Percentiles rank a stretch among this genome's conserved stretches.
Conservation (phyloP, 2,888 invertebrate genomes). For the Choreutis nemorana region DNA sequence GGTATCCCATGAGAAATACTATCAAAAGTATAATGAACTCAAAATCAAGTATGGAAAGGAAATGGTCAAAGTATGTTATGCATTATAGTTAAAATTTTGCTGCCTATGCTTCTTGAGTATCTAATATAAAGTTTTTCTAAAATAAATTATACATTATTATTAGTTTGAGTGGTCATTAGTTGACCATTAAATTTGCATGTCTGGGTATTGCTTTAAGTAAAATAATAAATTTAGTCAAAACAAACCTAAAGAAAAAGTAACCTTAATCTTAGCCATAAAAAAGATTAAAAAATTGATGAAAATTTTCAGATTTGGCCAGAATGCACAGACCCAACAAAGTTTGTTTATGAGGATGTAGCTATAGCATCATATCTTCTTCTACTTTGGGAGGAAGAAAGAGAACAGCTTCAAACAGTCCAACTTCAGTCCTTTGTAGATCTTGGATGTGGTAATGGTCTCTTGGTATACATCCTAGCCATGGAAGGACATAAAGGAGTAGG, state of each 20-base stretch:
- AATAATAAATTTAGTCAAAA: not conserved
- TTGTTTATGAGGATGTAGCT: conserved; percentile 95
- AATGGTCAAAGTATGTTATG: conserved; percentile 76
- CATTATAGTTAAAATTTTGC: too few species aligned
- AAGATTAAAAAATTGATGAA: not conserved
- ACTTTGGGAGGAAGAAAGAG: conserved; percentile 74
- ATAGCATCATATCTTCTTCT: conserved; percentile 88
- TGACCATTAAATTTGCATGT: not conserved
- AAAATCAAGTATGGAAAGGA: conserved; percentile 81
- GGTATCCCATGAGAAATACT: conserved; percentile 74
- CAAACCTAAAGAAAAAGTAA: conserved; percentile 1
- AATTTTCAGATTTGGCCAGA: conserved; percentile 83
- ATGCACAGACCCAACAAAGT: conserved; percentile 92
- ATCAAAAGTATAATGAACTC: conserved; percentile 72
- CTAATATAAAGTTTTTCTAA: too few species aligned
- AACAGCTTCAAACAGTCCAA: conserved; percentile 27
- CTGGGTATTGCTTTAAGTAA: conserved; percentile 9
- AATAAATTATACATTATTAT: too few species aligned
- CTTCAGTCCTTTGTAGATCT: conserved; percentile 85
- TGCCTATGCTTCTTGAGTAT: too few species aligned
- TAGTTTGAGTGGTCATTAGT: too few species aligned
- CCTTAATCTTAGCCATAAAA: not conserved
- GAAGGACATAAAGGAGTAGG: conserved; percentile 88
- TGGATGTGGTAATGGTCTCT: conserved; percentile 97
- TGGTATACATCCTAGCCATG: conserved; percentile 83